A percentile compares a stretch with the other conserved stretches of the same genome.
phyloP scores from a whole-genome alignment of 2,888 invertebrate species.

The Hirtodrosophila trivittata region DNA sequence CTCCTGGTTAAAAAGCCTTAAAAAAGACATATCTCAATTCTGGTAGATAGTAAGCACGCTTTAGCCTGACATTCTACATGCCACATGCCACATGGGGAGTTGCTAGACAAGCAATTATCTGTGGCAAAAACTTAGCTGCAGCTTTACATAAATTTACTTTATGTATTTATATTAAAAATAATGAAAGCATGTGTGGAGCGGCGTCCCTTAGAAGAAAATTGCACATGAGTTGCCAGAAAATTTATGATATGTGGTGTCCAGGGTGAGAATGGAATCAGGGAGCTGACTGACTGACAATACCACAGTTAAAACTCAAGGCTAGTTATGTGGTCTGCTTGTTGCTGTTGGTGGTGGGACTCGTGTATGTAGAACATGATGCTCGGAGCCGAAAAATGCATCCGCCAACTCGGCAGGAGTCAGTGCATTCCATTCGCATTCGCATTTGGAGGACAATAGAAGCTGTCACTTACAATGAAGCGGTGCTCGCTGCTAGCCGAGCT shows the following conservation, averaged over 20 bases:
- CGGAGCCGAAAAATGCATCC: slow-evolving; percentile 53
- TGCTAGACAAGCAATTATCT: slow-evolving; percentile 15
- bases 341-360: slow-evolving; percentile 13
- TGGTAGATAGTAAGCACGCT: slow-evolving; percentile 1
- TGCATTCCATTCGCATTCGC: slow-evolving; percentile 6
- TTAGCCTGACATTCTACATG: not conserved
- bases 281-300: not conserved
- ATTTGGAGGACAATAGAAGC: slow-evolving; percentile 63
- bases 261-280: not conserved
- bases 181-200: slow-evolving; percentile 24
- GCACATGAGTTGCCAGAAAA: slow-evolving; percentile 26
- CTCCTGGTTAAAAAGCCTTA: too few species aligned
- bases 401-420: slow-evolving; percentile 47
- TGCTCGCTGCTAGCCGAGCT: slow-evolving; percentile 19
- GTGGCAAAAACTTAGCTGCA: slow-evolving; percentile 13
- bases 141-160: slow-evolving; percentile 52
- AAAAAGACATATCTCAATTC: too few species aligned
- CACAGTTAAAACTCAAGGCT: slow-evolving; percentile 9
- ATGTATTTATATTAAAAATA: slow-evolving; percentile 51
- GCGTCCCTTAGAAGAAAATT: not conserved
- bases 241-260: slow-evolving; percentile 39
- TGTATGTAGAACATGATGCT: slow-evolving; percentile 41
- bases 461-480: slow-evolving; percentile 71
- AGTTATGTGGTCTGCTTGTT: slow-evolving; percentile 3
- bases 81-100: slow-evolving; percentile 1